phyloP scores from a whole-genome alignment of 2,888 invertebrate genomes.

The Mesoligia furuncula region DNA sequence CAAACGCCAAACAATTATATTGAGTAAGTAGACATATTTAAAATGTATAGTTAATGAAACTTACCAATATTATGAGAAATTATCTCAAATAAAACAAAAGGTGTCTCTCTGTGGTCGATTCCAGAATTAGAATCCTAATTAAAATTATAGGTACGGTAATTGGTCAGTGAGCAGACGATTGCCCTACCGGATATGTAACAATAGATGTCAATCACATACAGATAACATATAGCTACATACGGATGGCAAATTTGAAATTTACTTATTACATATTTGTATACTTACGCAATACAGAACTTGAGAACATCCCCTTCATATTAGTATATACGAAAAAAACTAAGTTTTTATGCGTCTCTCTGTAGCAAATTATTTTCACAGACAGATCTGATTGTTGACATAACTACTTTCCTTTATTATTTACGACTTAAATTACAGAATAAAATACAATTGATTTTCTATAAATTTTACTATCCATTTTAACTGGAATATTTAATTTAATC shows the following conservation, averaged over 20 bases:
- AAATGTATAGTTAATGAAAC: background rate
- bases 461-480: background rate
- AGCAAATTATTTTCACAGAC: background rate
- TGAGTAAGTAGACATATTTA: too few species aligned
- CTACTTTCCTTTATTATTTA: background rate
- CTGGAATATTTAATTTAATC: background rate
- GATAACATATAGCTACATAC: background rate
- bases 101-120: background rate
- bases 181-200: constrained; percentile 2
- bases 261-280: background rate
- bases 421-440: background rate
- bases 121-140: background rate
- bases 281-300: background rate
- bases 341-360: background rate
- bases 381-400: background rate
- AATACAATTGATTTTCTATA: background rate
- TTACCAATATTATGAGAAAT: background rate
- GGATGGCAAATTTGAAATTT: background rate
- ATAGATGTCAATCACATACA: background rate
- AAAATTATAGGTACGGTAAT: constrained; percentile 4
- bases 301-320: background rate
- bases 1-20: background rate
- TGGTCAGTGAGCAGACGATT: background rate
- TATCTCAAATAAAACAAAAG: background rate
- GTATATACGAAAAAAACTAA: background rate